Conservation (phyloP, 2,113 vertebrate genomes). For the Indicator maculatus region DNA sequence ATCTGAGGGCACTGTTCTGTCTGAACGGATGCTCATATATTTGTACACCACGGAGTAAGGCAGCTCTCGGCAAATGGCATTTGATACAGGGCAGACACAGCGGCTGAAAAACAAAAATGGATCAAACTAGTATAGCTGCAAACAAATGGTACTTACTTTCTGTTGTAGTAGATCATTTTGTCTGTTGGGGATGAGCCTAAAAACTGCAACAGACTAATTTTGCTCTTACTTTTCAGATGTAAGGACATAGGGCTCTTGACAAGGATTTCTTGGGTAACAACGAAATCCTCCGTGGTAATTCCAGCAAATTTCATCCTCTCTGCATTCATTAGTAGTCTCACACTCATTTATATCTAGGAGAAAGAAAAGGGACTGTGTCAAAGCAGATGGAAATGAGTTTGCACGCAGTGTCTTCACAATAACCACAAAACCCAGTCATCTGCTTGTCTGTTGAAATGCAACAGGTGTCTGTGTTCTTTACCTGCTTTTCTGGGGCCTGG, state of each 20-base stretch:
- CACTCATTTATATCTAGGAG: slow-evolving; percentile 94
- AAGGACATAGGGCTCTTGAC: slow-evolving; percentile 90
- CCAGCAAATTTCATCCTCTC: slow-evolving; percentile 96
- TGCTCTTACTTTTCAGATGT: slow-evolving; percentile 90
- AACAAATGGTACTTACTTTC: not conserved
- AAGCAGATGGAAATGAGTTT: not conserved
- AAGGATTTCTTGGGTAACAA: slow-evolving; percentile 94
- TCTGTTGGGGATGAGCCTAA: not conserved
- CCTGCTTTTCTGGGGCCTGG: not conserved
- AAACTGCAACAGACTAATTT: not conserved
- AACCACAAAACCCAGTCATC: not conserved
- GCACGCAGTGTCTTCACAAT: not conserved
- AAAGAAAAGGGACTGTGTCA: not conserved
- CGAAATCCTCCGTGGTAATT: slow-evolving; percentile 95
- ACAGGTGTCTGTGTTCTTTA: not conserved
- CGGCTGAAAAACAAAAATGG: slow-evolving; percentile 79
- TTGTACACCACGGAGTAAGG: slow-evolving; percentile 94
- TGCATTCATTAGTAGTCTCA: slow-evolving; percentile 88
- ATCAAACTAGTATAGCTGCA: not conserved
- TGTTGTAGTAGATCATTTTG: not conserved
- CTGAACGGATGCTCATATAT: slow-evolving; percentile 97
- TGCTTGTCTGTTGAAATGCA: not conserved
- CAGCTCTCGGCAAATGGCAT: slow-evolving; percentile 83
- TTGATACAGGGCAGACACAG: slow-evolving; percentile 87
- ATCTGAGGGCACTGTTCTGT: slow-evolving; percentile 91